A percentile compares a stretch with the other conserved stretches of the same genome.
These are phyloP conservation scores for Mastomys coucha DNA, from an alignment of 2,113 vertebrate species.

Conservation along the genomic window DNA sequence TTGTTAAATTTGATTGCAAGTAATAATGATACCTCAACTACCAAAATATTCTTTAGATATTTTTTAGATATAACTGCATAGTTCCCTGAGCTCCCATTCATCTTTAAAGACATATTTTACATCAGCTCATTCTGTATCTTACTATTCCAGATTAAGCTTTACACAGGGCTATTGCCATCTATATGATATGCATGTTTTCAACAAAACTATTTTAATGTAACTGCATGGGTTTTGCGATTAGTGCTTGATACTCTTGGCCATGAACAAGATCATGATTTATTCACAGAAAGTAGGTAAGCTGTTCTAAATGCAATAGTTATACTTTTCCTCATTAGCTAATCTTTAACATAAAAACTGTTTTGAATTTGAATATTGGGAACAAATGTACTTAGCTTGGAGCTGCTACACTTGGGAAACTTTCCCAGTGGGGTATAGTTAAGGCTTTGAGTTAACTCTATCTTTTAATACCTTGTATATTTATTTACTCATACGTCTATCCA, in stretches of 20 bases:
- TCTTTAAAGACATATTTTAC: constrained; percentile 41
- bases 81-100: not conserved
- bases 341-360: not conserved
- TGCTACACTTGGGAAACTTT: not conserved
- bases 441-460: not conserved
- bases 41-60: constrained; percentile 22
- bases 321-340: not conserved
- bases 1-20: constrained; percentile 42
- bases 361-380: not conserved
- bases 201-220: not conserved
- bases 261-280: not conserved
- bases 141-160: not conserved
- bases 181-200: not conserved
- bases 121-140: not conserved
- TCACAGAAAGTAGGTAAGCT: not conserved
- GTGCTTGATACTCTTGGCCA: not conserved
- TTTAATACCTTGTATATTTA: not conserved
- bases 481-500: not conserved
- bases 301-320: not conserved
- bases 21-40: constrained; percentile 11
- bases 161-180: not conserved
- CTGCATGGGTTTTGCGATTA: not conserved
- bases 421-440: not conserved
- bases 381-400: not conserved
- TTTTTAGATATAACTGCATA: not conserved